phyloP scores from a whole-genome alignment of 2,113 vertebrate genomes.

The Corythornis cristatus region DNA sequence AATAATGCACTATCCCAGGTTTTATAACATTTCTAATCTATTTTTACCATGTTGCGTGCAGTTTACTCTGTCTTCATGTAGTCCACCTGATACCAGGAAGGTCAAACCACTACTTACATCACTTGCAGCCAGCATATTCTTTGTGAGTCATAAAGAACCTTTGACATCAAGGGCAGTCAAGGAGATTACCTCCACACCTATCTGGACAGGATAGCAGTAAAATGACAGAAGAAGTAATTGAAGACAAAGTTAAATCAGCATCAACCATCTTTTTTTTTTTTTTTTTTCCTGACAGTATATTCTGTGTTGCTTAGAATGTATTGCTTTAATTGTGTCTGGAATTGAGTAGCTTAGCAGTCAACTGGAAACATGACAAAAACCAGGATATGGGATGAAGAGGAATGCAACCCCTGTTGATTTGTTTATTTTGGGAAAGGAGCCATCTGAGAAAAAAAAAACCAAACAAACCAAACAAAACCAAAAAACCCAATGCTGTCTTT shows the following conservation, averaged over 20 bases:
- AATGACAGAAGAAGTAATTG: constrained; percentile 12
- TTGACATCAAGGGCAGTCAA: constrained; percentile 70
- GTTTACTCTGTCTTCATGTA: constrained; percentile 56
- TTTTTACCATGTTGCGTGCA: constrained; percentile 33
- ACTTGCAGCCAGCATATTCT: constrained; percentile 59
- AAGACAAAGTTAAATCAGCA: constrained; percentile 50
- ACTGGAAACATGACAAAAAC: constrained; percentile 23
- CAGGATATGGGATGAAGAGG: background rate
- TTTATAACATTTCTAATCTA: constrained; percentile 44
- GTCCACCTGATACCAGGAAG: constrained; percentile 49
- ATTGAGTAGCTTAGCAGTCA: background rate
- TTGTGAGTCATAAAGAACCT: constrained; percentile 67
- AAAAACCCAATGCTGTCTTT: background rate
- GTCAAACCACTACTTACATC: constrained; percentile 66
- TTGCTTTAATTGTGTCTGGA: constrained; percentile 19
- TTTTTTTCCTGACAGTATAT: background rate
- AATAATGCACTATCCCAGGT: background rate
- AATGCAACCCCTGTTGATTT: background rate
- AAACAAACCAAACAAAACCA: too few species aligned
- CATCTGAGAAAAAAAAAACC: background rate
- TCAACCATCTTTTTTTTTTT: constrained; percentile 9
- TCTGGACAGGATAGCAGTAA: constrained; percentile 30
- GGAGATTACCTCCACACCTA: constrained; percentile 57
- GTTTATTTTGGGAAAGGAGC: constrained; percentile 1
- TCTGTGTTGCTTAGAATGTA: constrained; percentile 1